These are phyloP conservation scores for Tapirus terrestris DNA, from an alignment of 2,113 vertebrate genomes.

Conservation along the genomic window DNA sequence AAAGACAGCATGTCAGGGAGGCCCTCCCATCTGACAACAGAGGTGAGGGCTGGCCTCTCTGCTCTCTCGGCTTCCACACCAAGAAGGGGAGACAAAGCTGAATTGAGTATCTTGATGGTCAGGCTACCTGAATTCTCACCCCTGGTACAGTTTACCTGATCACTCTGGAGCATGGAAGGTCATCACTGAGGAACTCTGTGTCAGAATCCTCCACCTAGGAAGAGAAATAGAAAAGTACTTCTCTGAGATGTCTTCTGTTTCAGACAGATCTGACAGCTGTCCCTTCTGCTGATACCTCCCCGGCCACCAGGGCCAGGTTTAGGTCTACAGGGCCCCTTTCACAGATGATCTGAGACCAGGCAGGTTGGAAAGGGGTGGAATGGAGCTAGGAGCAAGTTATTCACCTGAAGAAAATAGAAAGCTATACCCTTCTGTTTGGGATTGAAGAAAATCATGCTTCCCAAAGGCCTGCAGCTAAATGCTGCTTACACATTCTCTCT, in stretches of 20 bases:
- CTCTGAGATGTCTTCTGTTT: neutral
- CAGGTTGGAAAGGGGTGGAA: neutral
- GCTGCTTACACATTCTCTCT: neutral
- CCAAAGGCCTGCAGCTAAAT: neutral
- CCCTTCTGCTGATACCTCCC: neutral
- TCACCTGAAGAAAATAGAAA: slow-evolving; percentile 11
- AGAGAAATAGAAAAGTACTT: neutral
- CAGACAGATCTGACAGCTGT: neutral
- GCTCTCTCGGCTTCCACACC: neutral
- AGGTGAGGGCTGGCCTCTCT: neutral
- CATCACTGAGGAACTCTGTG: neutral
- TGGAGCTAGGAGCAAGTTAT: neutral
- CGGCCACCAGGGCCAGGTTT: neutral
- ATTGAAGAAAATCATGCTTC: neutral
- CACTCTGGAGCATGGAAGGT: slow-evolving; percentile 62
- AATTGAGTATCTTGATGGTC: neutral
- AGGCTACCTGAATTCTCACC: neutral
- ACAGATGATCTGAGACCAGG: neutral
- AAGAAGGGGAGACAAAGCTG: neutral
- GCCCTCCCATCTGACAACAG: neutral
- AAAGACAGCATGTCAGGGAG: neutral
- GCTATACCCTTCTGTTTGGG: neutral
- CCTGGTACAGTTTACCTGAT: neutral
- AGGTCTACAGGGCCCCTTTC: neutral
- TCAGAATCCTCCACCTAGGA: slow-evolving; percentile 75